Percentiles rank a stretch among this genome's conserved stretches.
Conservation (phyloP, 2,113 vertebrate species). For the Choloepus hoffmanni region DNA sequence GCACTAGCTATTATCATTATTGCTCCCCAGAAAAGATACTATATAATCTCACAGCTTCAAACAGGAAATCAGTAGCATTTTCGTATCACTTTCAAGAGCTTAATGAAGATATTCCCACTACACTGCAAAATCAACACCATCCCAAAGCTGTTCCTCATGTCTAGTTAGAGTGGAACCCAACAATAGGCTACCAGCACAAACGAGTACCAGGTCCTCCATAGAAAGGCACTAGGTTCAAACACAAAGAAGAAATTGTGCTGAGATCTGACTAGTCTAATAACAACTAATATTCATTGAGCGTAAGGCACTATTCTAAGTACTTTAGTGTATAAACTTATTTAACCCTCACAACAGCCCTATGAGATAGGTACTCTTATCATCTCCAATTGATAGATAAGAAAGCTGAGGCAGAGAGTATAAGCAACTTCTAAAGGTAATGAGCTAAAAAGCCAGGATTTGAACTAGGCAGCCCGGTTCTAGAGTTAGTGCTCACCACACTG, state of each 20-base stretch:
- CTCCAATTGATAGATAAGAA: constrained; percentile 12
- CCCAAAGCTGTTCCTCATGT: constrained; percentile 9
- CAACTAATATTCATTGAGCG: neutral
- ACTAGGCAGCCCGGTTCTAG: neutral
- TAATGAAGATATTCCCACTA: neutral
- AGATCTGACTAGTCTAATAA: constrained; percentile 7
- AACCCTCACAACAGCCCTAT: neutral
- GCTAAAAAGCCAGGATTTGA: constrained; percentile 38
- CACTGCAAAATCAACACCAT: neutral
- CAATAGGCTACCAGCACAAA: constrained; percentile 16
- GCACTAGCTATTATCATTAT: neutral
- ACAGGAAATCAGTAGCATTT: constrained; percentile 24
- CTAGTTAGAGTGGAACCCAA: neutral
- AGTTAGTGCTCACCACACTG: neutral
- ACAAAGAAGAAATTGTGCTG: neutral
- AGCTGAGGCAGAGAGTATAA: neutral
- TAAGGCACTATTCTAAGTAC: neutral
- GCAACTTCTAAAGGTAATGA: constrained; percentile 20
- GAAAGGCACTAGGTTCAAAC: neutral
- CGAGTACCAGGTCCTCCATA: neutral
- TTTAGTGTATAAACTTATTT: constrained; percentile 10
- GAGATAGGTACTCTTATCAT: neutral
- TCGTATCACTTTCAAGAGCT: constrained; percentile 32
- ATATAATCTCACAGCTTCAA: constrained; percentile 47
- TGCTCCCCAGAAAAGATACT: neutral